Percentiles rank a stretch among this genome's conserved stretches.
Conservation (phyloP, 2,797 vertebrate genomes). For the Hydrolagus colliei region DNA sequence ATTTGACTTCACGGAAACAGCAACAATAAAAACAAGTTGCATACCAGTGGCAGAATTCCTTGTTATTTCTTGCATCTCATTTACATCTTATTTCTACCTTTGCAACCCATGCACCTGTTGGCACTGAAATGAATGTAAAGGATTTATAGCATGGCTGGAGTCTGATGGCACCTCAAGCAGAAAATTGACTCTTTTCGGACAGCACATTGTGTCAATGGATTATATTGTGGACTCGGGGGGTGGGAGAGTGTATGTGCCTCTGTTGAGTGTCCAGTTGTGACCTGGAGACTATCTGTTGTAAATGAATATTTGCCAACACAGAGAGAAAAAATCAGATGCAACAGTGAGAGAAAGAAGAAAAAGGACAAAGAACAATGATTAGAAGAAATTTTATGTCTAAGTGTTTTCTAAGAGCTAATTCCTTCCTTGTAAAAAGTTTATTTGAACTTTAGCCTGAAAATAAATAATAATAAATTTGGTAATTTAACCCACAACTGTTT, state of each 20-base stretch:
- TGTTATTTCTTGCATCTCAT: neutral
- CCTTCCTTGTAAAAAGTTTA: too few relatives aligned
- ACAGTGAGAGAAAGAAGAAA: neutral
- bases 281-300: neutral
- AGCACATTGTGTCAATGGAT: neutral
- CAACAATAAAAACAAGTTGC: too few relatives aligned
- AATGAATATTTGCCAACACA: neutral
- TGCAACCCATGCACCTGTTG: neutral
- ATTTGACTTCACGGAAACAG: neutral
- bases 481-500: too few relatives aligned
- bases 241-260: neutral
- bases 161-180: neutral
- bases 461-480: too few relatives aligned
- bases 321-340: neutral
- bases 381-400: neutral
- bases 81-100: neutral
- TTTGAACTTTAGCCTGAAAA: too few relatives aligned
- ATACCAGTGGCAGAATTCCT: neutral
- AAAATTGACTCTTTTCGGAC: neutral
- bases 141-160: neutral
- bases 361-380: neutral
- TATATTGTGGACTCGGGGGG: neutral
- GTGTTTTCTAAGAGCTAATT: neutral
- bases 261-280: neutral
- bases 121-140: neutral